Percentiles rank a stretch among this genome's conserved stretches.
Evolutionary conservation across 2,888 invertebrate species (phyloP).

Genomic region (Ophonus ardosiacus): DNA sequence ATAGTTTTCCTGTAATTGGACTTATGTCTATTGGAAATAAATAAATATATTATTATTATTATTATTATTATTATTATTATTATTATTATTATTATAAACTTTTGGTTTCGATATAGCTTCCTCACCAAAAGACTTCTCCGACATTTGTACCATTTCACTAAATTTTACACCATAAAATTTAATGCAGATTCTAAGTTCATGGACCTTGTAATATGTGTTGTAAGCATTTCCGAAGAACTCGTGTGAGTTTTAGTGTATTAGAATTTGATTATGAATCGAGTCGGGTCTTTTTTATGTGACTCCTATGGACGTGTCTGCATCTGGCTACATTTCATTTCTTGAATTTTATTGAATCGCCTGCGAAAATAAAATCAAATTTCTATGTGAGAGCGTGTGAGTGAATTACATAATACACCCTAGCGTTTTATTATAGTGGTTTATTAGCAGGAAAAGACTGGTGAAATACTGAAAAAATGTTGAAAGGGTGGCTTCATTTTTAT

Average conservation of each 20-base stretch:
- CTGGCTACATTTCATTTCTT: constrained; percentile 48
- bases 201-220: neutral
- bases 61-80: no score
- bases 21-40: no score
- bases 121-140: no score
- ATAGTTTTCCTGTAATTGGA: no score
- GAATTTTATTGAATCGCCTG: constrained; percentile 42
- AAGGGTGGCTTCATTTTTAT: neutral
- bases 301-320: constrained; percentile 40
- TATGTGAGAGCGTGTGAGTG: constrained; percentile 2
- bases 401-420: constrained; percentile 5
- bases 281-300: constrained; percentile 27
- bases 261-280: constrained; percentile 20
- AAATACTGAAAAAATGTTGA: neutral
- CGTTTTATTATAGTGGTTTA: constrained; percentile 14
- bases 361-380: constrained; percentile 42
- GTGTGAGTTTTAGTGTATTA: constrained; percentile 30
- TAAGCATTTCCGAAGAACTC: neutral
- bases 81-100: no score
- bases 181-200: no score
- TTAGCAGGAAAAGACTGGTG: neutral
- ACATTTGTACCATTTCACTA: no score
- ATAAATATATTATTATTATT: no score
- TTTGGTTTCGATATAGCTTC: no score
- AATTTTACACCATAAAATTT: no score